These are phyloP conservation scores for Drosophila neocordata DNA, from an alignment of 1,140 invertebrate species.

Conservation along the genomic window DNA sequence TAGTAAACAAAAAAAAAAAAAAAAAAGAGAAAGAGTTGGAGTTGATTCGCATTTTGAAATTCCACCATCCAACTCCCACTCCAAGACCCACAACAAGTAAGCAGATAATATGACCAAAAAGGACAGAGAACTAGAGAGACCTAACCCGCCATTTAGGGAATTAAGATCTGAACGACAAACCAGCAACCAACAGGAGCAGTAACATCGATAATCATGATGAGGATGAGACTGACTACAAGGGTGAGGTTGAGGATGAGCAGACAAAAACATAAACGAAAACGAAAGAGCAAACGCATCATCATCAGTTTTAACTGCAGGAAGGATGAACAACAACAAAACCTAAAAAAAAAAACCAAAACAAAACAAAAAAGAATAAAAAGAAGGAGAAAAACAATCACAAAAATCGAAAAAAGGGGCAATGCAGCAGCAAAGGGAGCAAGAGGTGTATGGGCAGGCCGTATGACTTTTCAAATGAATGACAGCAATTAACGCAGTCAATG, in stretches of 20 bases:
- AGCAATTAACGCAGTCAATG: slow-evolving; percentile 80
- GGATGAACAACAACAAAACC: slow-evolving; percentile 18
- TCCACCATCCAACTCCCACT: neutral
- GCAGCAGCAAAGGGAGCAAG: neutral
- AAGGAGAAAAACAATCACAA: neutral
- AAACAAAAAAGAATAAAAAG: neutral
- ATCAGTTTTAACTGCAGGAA: slow-evolving; percentile 68
- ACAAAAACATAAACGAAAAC: slow-evolving; percentile 57
- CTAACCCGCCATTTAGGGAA: slow-evolving; percentile 37
- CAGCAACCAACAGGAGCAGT: slow-evolving; percentile 16
- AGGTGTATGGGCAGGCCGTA: slow-evolving; percentile 31
- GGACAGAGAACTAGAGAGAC: slow-evolving; percentile 1
- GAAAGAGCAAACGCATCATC: slow-evolving; percentile 72
- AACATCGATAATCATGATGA: slow-evolving; percentile 45
- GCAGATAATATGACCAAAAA: slow-evolving; percentile 64
- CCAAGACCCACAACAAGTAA: slow-evolving; percentile 37
- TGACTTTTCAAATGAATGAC: slow-evolving; percentile 80
- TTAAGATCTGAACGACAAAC: slow-evolving; percentile 46
- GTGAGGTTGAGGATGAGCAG: slow-evolving; percentile 22
- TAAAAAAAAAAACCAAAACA: neutral
- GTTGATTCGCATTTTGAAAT: neutral
- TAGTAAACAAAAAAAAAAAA: slow-evolving; percentile 27
- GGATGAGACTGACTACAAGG: neutral
- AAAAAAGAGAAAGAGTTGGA: neutral
- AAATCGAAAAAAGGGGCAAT: neutral